phyloP scores from a whole-genome alignment of 2,113 vertebrate genomes.

The Tupaia chinensis region DNA sequence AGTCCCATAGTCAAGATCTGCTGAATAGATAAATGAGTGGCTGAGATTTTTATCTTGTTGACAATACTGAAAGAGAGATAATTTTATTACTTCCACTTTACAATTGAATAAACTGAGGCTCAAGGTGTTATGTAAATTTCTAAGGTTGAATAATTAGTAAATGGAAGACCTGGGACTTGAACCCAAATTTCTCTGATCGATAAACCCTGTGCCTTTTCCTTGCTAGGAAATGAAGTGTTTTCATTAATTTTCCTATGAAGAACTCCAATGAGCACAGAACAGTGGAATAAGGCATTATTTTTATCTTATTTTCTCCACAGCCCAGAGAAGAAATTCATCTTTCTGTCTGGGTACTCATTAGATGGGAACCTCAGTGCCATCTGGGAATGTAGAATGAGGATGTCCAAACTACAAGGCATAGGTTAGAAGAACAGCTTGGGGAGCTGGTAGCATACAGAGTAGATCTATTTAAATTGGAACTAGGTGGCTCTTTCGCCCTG shows the following conservation, averaged over 20 bases:
- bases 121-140: neutral
- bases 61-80: neutral
- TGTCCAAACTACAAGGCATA: neutral
- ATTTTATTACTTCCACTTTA: neutral
- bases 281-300: neutral
- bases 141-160: neutral
- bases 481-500: constrained; percentile 79
- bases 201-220: neutral
- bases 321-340: neutral
- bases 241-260: neutral
- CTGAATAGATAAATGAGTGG: neutral
- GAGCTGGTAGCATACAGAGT: constrained; percentile 81
- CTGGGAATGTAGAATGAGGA: neutral
- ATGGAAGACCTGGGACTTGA: neutral
- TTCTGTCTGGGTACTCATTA: neutral
- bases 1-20: neutral
- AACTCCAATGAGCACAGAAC: neutral
- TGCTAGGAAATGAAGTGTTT: neutral
- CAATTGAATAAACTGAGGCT: neutral
- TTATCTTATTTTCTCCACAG: neutral
- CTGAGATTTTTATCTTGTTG: neutral
- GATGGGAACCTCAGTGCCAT: neutral
- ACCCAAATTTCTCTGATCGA: neutral
- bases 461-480: constrained; percentile 85
- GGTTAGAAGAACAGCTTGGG: constrained; percentile 76